Conservation (phyloP, 2,113 vertebrate species). For the Neomonachus schauinslandi region DNA sequence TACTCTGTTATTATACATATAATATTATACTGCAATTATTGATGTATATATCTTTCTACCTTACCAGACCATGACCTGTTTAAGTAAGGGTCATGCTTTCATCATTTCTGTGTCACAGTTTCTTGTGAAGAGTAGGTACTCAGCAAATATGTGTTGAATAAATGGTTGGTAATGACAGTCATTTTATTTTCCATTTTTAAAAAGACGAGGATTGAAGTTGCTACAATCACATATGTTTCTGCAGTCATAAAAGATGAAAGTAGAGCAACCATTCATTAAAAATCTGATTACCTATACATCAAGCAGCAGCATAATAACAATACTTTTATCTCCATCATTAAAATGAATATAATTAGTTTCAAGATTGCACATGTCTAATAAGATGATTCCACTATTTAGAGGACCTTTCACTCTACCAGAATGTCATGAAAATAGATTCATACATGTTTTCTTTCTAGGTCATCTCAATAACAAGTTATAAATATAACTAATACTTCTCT, state of each 20-base stretch:
- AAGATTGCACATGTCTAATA: conserved; percentile 66
- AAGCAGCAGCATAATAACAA: conserved; percentile 18
- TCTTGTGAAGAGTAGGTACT: background rate
- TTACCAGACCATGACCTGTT: background rate
- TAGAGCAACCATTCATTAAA: conserved; percentile 51
- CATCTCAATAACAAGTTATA: conserved; percentile 74
- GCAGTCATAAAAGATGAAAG: background rate
- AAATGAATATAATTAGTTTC: conserved; percentile 75
- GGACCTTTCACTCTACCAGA: conserved; percentile 53
- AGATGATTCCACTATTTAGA: conserved; percentile 66
- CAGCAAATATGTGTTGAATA: conserved; percentile 1
- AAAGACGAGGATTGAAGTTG: background rate
- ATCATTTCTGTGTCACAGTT: background rate
- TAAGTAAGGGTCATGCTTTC: background rate
- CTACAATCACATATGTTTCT: background rate
- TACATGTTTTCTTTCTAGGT: conserved; percentile 63
- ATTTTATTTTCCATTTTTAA: background rate
- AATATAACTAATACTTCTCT: conserved; percentile 72
- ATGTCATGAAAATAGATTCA: conserved; percentile 77
- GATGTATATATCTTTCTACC: background rate
- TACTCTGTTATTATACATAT: background rate
- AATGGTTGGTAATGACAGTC: background rate
- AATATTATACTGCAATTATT: background rate
- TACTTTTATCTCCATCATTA: conserved; percentile 67
- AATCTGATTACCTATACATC: conserved; percentile 61